These are phyloP conservation scores for Pristionchus entomophagus DNA, from an alignment of 2,888 invertebrate species.

Conservation along the genomic window DNA sequence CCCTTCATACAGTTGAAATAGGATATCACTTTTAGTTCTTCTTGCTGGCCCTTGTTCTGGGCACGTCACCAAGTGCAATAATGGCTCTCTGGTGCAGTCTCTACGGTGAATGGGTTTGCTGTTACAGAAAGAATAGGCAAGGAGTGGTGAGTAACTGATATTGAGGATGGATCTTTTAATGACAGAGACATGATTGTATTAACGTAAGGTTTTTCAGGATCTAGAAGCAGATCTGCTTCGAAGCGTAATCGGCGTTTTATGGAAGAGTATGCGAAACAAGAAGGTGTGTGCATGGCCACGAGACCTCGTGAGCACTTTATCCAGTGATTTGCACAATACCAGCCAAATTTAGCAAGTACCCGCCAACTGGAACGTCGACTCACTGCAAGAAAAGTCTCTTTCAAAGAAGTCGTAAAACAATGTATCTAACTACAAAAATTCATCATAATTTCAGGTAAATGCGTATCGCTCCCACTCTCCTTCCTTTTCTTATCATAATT, in stretches of 20 bases:
- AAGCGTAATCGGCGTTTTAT: too few relatives aligned
- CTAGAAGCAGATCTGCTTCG: not conserved
- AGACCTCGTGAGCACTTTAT: too few relatives aligned
- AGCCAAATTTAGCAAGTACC: not conserved
- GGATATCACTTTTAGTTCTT: not conserved
- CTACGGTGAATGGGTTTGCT: not conserved
- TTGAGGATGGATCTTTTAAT: not conserved
- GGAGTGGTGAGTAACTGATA: not conserved
- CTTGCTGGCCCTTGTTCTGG: not conserved
- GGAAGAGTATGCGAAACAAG: too few relatives aligned
- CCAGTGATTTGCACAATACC: too few relatives aligned
- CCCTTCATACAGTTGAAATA: not conserved
- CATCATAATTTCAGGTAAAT: not conserved
- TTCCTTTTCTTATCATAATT: not conserved
- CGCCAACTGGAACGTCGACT: not conserved
- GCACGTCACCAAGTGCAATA: not conserved
- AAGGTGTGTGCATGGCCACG: not conserved
- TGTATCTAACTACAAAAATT: too few relatives aligned
- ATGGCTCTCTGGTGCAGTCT: not conserved
- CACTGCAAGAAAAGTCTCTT: not conserved
- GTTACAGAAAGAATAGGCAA: not conserved
- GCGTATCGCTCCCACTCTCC: not conserved
- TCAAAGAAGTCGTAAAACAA: not conserved
- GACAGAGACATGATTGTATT: not conserved
- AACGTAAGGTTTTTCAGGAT: not conserved